Evolutionary conservation across 2,888 invertebrate genomes (phyloP).

Genomic region (Dicranocentrus wangi): DNA sequence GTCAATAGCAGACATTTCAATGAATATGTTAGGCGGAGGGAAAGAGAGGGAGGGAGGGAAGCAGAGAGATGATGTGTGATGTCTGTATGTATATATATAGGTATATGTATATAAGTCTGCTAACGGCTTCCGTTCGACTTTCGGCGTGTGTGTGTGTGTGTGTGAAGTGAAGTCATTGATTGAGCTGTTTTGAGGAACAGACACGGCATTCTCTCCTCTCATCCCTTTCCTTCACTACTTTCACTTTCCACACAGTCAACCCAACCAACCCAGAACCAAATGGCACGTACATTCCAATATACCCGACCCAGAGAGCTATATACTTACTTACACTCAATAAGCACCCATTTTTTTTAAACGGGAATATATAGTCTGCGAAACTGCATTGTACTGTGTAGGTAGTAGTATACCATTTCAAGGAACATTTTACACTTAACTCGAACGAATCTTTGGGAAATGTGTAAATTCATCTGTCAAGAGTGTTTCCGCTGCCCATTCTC

Average conservation of each 20-base stretch:
- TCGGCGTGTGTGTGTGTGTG: slow-evolving; percentile 32
- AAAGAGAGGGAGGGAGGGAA: too few species aligned
- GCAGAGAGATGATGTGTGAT: slow-evolving; percentile 39
- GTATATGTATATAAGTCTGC: background rate
- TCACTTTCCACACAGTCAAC: background rate
- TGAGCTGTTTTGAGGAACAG: slow-evolving; percentile 32
- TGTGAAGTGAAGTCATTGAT: slow-evolving; percentile 44
- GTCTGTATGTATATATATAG: slow-evolving; percentile 7
- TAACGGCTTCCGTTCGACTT: slow-evolving; percentile 26
- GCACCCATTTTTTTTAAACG: too few species aligned
- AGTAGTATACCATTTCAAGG: too few species aligned
- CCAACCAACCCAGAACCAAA: background rate
- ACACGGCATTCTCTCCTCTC: slow-evolving; percentile 20
- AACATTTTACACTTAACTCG: slow-evolving; percentile 34
- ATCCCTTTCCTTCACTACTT: background rate
- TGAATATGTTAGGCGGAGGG: background rate
- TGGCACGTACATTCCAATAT: too few species aligned
- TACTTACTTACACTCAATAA: too few species aligned
- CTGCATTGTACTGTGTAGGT: too few species aligned
- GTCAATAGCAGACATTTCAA: slow-evolving; percentile 10
- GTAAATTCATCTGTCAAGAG: slow-evolving; percentile 52
- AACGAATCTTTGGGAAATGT: slow-evolving; percentile 32
- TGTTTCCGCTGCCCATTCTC: slow-evolving; percentile 23
- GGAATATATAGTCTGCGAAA: too few species aligned
- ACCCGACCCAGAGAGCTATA: too few species aligned